Evolutionary conservation across 2,113 vertebrate species (phyloP), one percentile per base, ranked within the genome.

Genomic region (Bubo scandiacus): DNA sequence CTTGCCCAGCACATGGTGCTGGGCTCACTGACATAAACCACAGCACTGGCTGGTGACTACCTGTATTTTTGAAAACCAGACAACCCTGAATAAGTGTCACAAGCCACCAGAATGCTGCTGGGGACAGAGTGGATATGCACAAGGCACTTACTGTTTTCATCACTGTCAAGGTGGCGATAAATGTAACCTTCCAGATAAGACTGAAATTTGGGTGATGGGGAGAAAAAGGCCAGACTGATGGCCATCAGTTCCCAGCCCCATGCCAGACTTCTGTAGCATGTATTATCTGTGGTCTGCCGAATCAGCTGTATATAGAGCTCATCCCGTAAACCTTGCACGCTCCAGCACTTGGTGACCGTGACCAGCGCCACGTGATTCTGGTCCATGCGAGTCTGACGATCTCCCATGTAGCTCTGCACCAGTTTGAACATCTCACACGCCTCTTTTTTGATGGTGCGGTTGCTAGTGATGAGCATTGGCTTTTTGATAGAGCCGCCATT

Each of bases 151-250:
- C 99, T 98, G 97, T 98, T 98, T 91, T 98, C 98, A 97, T 99
- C 98, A 89, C 96, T 98, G 96, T 99, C 98, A 36, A 99, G 98
- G 97, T 99, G 99, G 83, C 98, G 98, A 97, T 99, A 99, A 97
- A 99, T 99, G 96, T 99, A 99, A 62, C 99, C 99, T 96, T 99
- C 99, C 96, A 99, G 97, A 70, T 99, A 99, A 57, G 98, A 99
- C 94, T 99, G 98, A 96, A 99, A 99, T 87, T 99, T 99, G 77
- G 99, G 99, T 2, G 99, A 99, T 14, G 99, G 99, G 6, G 99
- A 98, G 58, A 99, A 99, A 96, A 99, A 99, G 78, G 98, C 99
- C 97, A 99, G 92, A 61, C 98, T 98, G 92, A 99, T 98, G 14
- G 99, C 99, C 98, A 99, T 99, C 77, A 99, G 98, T 97, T 99